Conservation (phyloP, 2,888 invertebrate species). For the Ophonus ardosiacus region DNA sequence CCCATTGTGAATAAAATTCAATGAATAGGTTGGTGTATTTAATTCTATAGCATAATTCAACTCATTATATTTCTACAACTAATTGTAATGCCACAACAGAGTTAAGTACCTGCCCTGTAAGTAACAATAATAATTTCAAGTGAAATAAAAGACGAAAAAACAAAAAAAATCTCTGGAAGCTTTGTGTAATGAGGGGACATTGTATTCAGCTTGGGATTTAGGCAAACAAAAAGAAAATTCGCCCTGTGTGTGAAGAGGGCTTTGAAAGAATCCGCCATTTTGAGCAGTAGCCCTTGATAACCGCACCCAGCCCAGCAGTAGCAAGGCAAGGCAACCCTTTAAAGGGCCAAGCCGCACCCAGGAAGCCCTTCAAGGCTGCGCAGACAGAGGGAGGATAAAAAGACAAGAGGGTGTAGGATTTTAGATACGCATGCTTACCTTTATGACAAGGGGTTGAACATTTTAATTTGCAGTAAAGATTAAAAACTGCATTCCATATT, state of each 20-base stretch:
- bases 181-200: neutral
- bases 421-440: neutral
- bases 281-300: slow-evolving; percentile 61
- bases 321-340: slow-evolving; percentile 43
- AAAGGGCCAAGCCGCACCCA: slow-evolving; percentile 48
- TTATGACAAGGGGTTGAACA: neutral
- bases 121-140: slow-evolving; percentile 41
- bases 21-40: neutral
- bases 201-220: neutral
- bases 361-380: slow-evolving; percentile 42
- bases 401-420: neutral
- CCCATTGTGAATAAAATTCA: neutral
- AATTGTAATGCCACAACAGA: slow-evolving; percentile 21
- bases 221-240: neutral
- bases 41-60: slow-evolving; percentile 26
- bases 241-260: neutral
- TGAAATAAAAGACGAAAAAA: slow-evolving; percentile 6
- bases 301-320: slow-evolving; percentile 36
- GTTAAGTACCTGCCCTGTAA: slow-evolving; percentile 38
- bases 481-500: neutral
- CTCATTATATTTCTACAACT: slow-evolving; percentile 17
- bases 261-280: slow-evolving; percentile 63
- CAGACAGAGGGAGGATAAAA: neutral
- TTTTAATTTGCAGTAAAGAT: neutral
- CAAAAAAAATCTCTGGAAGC: neutral